These are phyloP conservation scores for Himalopsyche kuldschensis DNA, from an alignment of 2,888 invertebrate species.

Conservation along the genomic window DNA sequence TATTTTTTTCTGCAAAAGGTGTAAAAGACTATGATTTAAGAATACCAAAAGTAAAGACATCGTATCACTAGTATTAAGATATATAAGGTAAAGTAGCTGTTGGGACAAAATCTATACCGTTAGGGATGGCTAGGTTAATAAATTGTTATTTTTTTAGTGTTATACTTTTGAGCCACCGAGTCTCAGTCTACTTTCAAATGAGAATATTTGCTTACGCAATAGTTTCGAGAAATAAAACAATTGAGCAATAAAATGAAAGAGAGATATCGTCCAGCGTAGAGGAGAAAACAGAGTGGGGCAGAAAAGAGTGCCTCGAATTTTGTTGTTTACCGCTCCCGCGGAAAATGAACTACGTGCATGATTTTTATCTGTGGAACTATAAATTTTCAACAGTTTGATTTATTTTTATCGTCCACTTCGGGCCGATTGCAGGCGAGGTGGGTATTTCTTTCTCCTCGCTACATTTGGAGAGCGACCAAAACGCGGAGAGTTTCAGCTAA, in stretches of 20 bases:
- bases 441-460: background rate
- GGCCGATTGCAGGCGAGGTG: background rate
- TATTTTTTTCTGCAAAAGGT: no score
- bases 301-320: background rate
- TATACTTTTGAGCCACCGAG: background rate
- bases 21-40: no score
- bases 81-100: no score
- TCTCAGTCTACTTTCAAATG: background rate
- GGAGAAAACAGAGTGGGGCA: background rate
- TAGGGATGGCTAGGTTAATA: no score
- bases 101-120: no score
- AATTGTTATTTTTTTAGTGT: no score
- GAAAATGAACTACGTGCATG: slow-evolving; percentile 9
- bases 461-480: slow-evolving; percentile 23
- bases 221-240: background rate
- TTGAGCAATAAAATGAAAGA: background rate
- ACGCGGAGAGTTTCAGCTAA: background rate
- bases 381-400: slow-evolving; percentile 23
- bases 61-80: no score
- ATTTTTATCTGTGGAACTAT: slow-evolving; percentile 29
- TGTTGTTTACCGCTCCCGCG: slow-evolving; percentile 19
- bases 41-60: no score
- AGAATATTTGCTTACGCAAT: background rate
- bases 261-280: background rate
- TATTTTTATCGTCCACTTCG: slow-evolving; percentile 20